Base-by-base conservation (phyloP, 2,888 invertebrate genomes). In the Orthosia gothica region DNA sequence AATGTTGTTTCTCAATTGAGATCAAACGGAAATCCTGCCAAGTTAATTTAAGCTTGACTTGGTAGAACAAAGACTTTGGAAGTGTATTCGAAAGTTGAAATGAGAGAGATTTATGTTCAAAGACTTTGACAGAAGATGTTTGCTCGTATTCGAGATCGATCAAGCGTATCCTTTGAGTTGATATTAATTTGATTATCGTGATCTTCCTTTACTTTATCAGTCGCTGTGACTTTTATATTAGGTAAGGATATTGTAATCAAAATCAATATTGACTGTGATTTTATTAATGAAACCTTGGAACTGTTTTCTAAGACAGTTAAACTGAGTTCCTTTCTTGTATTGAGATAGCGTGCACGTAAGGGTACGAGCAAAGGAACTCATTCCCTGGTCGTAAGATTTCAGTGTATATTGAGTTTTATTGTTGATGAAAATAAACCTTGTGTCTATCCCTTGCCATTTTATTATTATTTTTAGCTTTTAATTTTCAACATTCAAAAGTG, bases 31-130 rank as follows among this genome's bases (percentile, higher is more conserved):
- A 63, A 70, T 70, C 54, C 26, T 67, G n/a, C 23, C 0, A 49
- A 61, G 79, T 79, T 70, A 62, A 82, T 79, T 79, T 78, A 70
- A 67, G 57, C 69, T 11, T 58, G 64, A 64, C n/a, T 78, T 67
- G 20, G 23, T 52, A 49, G 50, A 58, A 79, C 67, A 78, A 82
- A 79, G 68, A 70, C 67, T 70, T 79, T 63, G 67, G 12, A 52
- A 59, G 61, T 71, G 26, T 45, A 68, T 79, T 79, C 49, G 40
- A 68, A 67, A 65, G 40, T 70, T 66, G 40, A 58, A 73, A 52
- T 71, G n/a, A 57, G 40, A 70, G 26, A 72, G 52, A 67, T 76
- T 71, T 76, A 61, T 65, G 66, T 54, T 73, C 2, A 64, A 81
- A 71, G 59, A 81, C 68, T 32, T 76, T 77, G 57, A 61, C 59